Base-by-base conservation (phyloP, 2,888 invertebrate genomes). In the Neria commutata region DNA sequence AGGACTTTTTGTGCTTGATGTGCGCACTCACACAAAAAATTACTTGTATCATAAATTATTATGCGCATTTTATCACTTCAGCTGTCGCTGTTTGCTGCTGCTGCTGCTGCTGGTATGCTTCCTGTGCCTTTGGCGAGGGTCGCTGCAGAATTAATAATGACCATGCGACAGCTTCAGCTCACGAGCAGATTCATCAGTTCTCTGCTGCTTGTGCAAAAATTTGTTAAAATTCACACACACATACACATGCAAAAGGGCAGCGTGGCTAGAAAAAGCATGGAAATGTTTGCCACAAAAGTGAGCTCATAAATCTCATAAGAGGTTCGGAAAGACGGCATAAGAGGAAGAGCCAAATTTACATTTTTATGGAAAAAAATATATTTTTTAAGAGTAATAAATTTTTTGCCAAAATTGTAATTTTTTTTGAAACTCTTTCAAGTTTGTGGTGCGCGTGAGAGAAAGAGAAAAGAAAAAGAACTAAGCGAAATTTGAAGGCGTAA, bases 271-370 rank as follows among this genome's bases (percentile, higher is more conserved):
- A 29, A 29, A 29, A 29, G 29, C 6, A 8, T 29, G 6, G 6
- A 8, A 29, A 29, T 29, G 29, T 11, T 29, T 29, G 29, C 29
- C 6, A 73, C n/a, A n/a, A n/a, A n/a, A n/a, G n/a, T n/a, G n/a
- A n/a, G n/a, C n/a, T n/a, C n/a, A 71, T 71, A 71, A 71, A 71
- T 73, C 72, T 71, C 53, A 42, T n/a, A n/a, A n/a, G n/a, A n/a
- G n/a, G n/a, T n/a, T n/a, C n/a, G n/a, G n/a, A n/a, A n/a, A n/a
- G n/a, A n/a, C n/a, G n/a, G n/a, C n/a, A n/a, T n/a, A 52, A 24
- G n/a, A 26, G 56, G 64, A 68, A 62, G 73, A 67, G 73, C 68
- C 71, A 71, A 73, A 73, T 71, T 71, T 73, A 70, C 72, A 71
- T 73, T 70, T 71, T 71, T 68, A 71, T 71, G 51, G 47, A 19